Evolutionary conservation across 64 coral and sea anemone genomes (phyloP), one percentile per base, ranked within the genome.

Genomic region (Montipora efflorescens): DNA sequence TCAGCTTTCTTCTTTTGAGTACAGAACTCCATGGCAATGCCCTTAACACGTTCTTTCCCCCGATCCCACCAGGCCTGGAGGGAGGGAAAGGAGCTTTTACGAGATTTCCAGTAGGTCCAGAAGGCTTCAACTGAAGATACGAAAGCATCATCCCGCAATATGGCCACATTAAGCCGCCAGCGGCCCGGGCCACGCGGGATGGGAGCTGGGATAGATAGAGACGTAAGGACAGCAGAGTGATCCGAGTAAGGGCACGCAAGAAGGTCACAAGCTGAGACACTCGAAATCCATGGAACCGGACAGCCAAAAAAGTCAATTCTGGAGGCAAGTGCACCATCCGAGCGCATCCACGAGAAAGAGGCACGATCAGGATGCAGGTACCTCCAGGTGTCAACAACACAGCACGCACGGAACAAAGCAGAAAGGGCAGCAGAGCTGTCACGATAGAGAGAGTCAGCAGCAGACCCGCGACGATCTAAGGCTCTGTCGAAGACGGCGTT

Each of bases 401-500:
- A 59, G 15, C 73, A 91, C 3, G 50, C 0, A 3, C 8, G 0
- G 36, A 95, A 87, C 3, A 95, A 59, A 0, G 18, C 0, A 0
- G 21, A 0, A 3, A 95, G 82, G 14, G 47, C 36, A 10, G 5
- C 18, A 1, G 89, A 20, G 22, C 88, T 87, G 2, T 91, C 84
- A 5, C 48, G 62, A 2, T 47, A 81, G 3, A 75, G 52, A 3
- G 22, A 53, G 28, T 19, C 22, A 7, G 48, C 4, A 59, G 66
- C 5, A 1, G 79, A 70, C 2, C 69, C 80, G 10, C 16, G 22
- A 1, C 95, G 3, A 51, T 92, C 95, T 0, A 77, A 7, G 7
- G 1, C 1, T 4, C 72, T 47, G 43, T 95, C 90, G 71, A 95
- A 91, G 5, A 95, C 90, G 1, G 95, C n/a, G 18, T 93, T 90